Evolutionary conservation across 2,113 vertebrate genomes (phyloP), one percentile per base, ranked within the genome.

Genomic region (Microcebus jonahi): DNA sequence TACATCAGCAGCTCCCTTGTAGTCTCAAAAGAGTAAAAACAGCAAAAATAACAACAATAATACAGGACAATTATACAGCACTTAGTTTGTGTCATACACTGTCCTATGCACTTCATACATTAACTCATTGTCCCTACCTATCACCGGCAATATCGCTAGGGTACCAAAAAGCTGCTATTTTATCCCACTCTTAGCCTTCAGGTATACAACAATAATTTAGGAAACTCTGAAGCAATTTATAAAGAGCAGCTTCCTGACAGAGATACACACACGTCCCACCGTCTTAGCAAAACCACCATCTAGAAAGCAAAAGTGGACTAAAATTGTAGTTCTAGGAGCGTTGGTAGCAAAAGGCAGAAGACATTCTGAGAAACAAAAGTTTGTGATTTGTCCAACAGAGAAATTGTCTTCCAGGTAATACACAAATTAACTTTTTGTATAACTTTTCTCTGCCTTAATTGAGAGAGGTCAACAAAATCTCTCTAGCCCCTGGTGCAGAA

Each of bases 11-110:
- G 27, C 39, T 63, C 15, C 10, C 25, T 0, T 79, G 18, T 82
- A 11, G 27, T 45, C 55, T 67, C n/a, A 89, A 85, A 91, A 95
- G 39, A 91, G 6, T 79, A 87, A 77, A 97, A 86, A 59, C 13
- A 82, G 25, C 63, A 92, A 50, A 1, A 87, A 13, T 18, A 31
- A 10, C 9, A 61, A 25, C 5, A 87, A n/a, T 39, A 73, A 53
- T 23, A 68, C 0, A 10, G 45, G 14, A 71, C 5, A n/a, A 57
- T 55, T 65, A 31, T 3, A n/a, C 14, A 73, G 50, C 42, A 34
- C 13, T 79, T 73, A 27, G 36, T 50, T 7, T 27, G 27, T 25
- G 8, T 55, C 39, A 76, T 36, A 59, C 27, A 25, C 8, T 65
- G 21, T 45, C 17, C 20, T 50, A 23, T 3, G 12, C 2, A n/a